Evolutionary conservation across 2,113 vertebrate species (phyloP), one percentile per base, ranked within the genome.

Genomic region (Salvelinus namaycush): DNA sequence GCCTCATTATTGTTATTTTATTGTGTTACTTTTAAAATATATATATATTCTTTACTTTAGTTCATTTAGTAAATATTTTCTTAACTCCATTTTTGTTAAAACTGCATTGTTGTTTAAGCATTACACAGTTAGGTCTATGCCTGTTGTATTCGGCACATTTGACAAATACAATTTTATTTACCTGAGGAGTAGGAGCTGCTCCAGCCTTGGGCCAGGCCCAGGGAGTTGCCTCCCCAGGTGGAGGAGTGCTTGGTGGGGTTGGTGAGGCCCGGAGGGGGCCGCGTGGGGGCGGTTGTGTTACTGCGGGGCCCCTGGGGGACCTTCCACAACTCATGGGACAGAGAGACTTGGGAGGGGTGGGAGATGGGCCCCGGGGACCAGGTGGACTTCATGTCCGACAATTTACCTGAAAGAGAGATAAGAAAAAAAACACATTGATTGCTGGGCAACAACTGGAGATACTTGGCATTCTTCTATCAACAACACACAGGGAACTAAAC

Each of bases 321-420:
- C 93, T 99, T 98, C 97, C 97, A 99, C 77, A 99, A 93, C 85
- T 99, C 97, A 0, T 98, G 97, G 81, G 97, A 99, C 66, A 98
- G 91, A 72, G 97, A 96, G 77, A 94, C 94, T 94, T 97, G 96
- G 24, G 94, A 94, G 94, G 51, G 51, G 51, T 98, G 96, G 87
- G 96, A 95, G 88, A 96, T 95, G 4, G 97, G 95, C 81, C 96
- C 95, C 12, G 96, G 94, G 79, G 97, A 97, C 97, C 97, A 99
- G 1, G 96, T 97, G 27, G 97, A 97, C 89, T 99, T 99, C 88
- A 98, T 97, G 91, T 99, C 97, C 70, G 97, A 96, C 87, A 98
- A 89, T 94, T 99, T 99, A 90, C 96, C 97, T 99, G 88, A 6
- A 77, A 20, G 66, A 59, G 76, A 71, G 78, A 49, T 51, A 73